Percentiles rank a stretch among this genome's conserved stretches.
These are phyloP conservation scores for Clarias batrachus DNA, from an alignment of 2,113 vertebrate species.

Conservation along the genomic window DNA sequence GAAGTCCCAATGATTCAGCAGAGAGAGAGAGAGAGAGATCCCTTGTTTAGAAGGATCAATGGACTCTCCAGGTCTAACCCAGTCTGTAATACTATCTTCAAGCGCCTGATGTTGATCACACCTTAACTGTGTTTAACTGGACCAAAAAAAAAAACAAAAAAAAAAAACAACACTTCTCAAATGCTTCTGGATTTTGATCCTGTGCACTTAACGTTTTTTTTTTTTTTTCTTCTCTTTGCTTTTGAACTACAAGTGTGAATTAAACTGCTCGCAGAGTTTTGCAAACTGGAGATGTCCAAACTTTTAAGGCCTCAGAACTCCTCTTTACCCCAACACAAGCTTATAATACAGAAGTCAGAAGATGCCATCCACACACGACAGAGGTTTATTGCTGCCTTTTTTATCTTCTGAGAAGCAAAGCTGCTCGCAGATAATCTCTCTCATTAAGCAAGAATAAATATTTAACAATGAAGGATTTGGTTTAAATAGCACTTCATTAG, in stretches of 20 bases:
- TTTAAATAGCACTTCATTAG: conserved; percentile 44
- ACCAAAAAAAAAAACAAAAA: neutral
- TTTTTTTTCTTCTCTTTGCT: neutral
- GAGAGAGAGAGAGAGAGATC: neutral
- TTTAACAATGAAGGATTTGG: conserved; percentile 44
- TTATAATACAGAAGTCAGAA: neutral
- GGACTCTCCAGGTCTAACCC: neutral
- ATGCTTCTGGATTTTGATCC: neutral
- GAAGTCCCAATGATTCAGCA: neutral
- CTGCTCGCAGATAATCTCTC: conserved; percentile 29
- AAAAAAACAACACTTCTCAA: neutral
- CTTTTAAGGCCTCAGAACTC: neutral
- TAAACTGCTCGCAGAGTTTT: neutral
- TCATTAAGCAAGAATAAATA: conserved; percentile 47
- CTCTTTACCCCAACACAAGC: neutral
- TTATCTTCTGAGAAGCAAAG: conserved; percentile 34
- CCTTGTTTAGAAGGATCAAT: neutral
- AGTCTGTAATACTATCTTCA: neutral
- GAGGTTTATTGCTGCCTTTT: conserved; percentile 26
- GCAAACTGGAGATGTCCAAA: neutral
- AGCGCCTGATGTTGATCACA: neutral
- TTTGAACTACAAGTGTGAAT: neutral
- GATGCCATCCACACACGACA: neutral
- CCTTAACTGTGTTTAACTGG: neutral
- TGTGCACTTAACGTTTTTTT: neutral